Base-by-base conservation (phyloP, 2,888 invertebrate genomes). In the Clusia tigrina region DNA sequence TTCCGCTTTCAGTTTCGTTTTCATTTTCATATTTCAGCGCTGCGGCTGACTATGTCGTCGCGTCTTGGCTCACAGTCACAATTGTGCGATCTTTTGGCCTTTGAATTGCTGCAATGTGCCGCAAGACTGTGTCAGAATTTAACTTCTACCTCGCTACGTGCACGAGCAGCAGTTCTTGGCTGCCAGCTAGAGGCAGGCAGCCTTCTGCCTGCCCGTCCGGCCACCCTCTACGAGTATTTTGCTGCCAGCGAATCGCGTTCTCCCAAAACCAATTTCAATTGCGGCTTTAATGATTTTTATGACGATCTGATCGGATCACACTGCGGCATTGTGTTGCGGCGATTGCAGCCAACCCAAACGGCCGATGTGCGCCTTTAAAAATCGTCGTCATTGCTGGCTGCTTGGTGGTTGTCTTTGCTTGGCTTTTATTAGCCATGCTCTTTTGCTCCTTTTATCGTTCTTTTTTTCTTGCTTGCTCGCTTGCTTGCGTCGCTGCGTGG, bases 31-130 rank as follows among this genome's bases (percentile, higher is more conserved):
- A 48, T 48, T 48, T 48, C 22, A 6, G 3, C 22, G 20, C 22
- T 6, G 20, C 20, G 5, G 2, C 48, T 18, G 48, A 9, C 32
- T 32, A 12, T 12, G 32, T 32, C 32, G 6, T 32, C 32, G 32
- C 32, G 48, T n/a, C 42, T 17, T 42, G 32, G 15, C 42, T 42
- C 42, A 22, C 3, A 20, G 48, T 42, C 48, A 15, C 48, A 48
- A 48, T 48, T 48, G 48, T 56, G 56, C 32, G 56, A 56, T 56
- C 56, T 56, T 32, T 56, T 56, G 56, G 56, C 56, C 56, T 56
- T 56, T 23, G 42, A 56, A 23, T 38, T 38, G 56, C 56, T 18
- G 46, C 32, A 32, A 12, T 9, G 6, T 12, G 32, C 20, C 15
- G 48, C 48, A 18, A 42, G 48, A 48, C 48, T 48, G 48, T 48